These are phyloP conservation scores for Sinotaia quadrata DNA, from an alignment of 2,888 invertebrate species.

Conservation along the genomic window DNA sequence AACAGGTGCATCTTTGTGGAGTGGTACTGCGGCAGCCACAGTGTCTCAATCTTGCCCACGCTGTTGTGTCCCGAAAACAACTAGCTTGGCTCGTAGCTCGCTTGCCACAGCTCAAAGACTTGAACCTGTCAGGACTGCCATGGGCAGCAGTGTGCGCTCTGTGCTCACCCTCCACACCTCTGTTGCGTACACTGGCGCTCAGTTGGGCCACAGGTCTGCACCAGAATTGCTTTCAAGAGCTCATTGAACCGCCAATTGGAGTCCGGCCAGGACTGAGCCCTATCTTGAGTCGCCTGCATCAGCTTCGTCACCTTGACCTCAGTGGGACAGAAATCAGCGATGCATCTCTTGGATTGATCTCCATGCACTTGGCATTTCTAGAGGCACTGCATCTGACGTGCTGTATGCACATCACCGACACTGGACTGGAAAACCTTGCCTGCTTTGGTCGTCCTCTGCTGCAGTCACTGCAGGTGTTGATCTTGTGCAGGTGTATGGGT, in stretches of 20 bases:
- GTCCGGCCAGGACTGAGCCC: slow-evolving; percentile 80
- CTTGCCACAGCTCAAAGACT: slow-evolving; percentile 85
- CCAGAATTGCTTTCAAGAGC: slow-evolving; percentile 87
- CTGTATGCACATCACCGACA: slow-evolving; percentile 90
- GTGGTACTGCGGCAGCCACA: slow-evolving; percentile 91
- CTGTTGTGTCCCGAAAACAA: slow-evolving; percentile 88
- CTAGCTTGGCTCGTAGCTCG: slow-evolving; percentile 92
- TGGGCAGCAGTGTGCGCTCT: slow-evolving; percentile 85
- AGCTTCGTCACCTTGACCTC: slow-evolving; percentile 82
- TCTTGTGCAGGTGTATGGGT: slow-evolving; percentile 34
- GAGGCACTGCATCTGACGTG: slow-evolving; percentile 86
- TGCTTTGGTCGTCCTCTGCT: slow-evolving; percentile 34
- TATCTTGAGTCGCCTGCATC: slow-evolving; percentile 84
- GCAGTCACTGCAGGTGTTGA: slow-evolving; percentile 28
- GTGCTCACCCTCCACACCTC: slow-evolving; percentile 86
- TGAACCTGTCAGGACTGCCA: slow-evolving; percentile 81
- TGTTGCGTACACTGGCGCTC: slow-evolving; percentile 82
- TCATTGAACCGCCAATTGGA: slow-evolving; percentile 89
- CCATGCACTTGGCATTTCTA: slow-evolving; percentile 73
- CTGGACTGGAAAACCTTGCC: slow-evolving; percentile 79
- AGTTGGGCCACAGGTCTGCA: slow-evolving; percentile 89
- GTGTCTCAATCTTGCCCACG: slow-evolving; percentile 88
- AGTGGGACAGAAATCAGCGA: slow-evolving; percentile 93
- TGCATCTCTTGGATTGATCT: slow-evolving; percentile 79
- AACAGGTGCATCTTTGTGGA: slow-evolving; percentile 83